Evolutionary conservation across 2,888 invertebrate genomes (phyloP).

Genomic region (Euzophera pinguis): DNA sequence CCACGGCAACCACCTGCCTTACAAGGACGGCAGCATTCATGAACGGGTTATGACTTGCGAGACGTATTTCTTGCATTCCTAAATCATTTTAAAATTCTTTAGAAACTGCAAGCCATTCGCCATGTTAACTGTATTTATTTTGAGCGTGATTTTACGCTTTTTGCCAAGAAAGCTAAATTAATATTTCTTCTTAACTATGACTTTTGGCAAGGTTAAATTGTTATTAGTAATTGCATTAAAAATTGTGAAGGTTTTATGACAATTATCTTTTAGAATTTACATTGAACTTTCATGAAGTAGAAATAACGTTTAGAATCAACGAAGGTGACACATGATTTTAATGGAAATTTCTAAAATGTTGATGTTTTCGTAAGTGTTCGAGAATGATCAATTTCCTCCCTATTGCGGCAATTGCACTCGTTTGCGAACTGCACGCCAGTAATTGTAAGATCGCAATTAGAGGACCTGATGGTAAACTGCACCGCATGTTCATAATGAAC

Average conservation of each 20-base stretch:
- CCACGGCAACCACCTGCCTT: constrained; percentile 40
- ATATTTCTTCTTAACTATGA: too few species aligned
- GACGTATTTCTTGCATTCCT: constrained; percentile 35
- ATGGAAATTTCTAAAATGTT: too few species aligned
- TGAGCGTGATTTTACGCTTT: too few species aligned
- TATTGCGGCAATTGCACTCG: constrained; percentile 74
- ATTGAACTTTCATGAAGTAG: too few species aligned
- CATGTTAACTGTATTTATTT: too few species aligned
- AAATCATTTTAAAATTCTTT: constrained; percentile 30
- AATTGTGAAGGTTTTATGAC: too few species aligned
- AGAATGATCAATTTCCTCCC: constrained; percentile 69
- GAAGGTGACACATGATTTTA: too few species aligned
- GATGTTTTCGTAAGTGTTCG: constrained; percentile 28
- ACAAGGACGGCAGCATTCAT: constrained; percentile 67
- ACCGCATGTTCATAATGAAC: constrained; percentile 35
- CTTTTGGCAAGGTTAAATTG: too few species aligned
- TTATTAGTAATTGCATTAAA: too few species aligned
- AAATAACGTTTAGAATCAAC: too few species aligned
- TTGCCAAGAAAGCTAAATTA: too few species aligned
- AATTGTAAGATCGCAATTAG: constrained; percentile 71
- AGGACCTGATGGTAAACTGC: constrained; percentile 45
- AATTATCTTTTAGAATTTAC: too few species aligned
- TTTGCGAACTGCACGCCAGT: constrained; percentile 62
- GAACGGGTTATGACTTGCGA: constrained; percentile 33
- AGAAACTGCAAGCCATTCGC: not conserved